Conservation (phyloP, 2,888 invertebrate genomes). For the Nineta flava region DNA sequence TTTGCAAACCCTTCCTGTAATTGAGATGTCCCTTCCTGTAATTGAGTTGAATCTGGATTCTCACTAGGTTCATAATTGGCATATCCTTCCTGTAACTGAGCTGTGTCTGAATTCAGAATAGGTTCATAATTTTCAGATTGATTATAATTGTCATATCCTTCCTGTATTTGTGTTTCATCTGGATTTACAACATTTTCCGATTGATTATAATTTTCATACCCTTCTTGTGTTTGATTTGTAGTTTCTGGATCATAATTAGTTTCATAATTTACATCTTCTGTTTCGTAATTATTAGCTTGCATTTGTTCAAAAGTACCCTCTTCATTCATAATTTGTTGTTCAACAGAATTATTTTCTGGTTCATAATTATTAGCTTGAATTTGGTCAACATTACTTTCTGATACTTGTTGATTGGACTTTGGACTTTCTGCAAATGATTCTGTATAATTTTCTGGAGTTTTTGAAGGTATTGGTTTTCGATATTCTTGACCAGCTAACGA, state of each 20-base stretch:
- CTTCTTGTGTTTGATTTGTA: neutral
- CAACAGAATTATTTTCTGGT: neutral
- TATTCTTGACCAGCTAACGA: no score
- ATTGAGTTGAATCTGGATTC: neutral
- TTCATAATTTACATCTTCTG: neutral
- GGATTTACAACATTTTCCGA: neutral
- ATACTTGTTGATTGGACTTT: no score
- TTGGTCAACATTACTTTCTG: neutral
- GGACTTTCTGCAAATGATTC: no score
- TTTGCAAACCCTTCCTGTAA: no score
- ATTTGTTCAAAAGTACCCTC: neutral
- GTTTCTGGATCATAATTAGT: neutral
- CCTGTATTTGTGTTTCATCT: neutral
- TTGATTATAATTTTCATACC: neutral
- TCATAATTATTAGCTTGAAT: neutral
- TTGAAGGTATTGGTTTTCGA: no score
- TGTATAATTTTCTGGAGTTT: no score
- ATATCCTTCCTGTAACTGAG: no score
- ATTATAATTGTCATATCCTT: neutral
- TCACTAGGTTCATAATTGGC: neutral
- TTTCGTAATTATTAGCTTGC: conserved; percentile 11
- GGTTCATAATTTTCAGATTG: no score
- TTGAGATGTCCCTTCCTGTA: neutral
- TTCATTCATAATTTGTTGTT: neutral
- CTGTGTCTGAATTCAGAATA: no score